phyloP scores from a whole-genome alignment of 2,797 vertebrate species.

The Macroramphosus scolopax region DNA sequence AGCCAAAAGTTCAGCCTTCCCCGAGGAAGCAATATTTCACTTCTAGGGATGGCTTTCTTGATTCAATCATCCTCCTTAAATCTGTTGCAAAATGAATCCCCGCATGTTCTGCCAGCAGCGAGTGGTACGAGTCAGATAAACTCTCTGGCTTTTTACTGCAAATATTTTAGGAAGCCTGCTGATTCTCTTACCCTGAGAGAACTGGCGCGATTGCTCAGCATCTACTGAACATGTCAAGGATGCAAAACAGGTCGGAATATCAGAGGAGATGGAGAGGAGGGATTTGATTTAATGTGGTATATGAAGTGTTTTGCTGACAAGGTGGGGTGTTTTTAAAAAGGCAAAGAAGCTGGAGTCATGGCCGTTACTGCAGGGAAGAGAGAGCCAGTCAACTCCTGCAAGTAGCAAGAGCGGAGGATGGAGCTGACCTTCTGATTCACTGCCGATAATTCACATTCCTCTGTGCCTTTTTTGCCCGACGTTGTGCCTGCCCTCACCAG shows the following conservation, averaged over 20 bases:
- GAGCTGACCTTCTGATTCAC: background rate
- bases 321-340: too few relatives aligned
- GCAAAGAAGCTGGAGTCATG: slow-evolving; percentile 26
- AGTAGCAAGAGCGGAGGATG: background rate
- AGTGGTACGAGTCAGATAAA: slow-evolving; percentile 5
- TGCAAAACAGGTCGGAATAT: background rate
- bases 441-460: background rate
- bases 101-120: slow-evolving; percentile 19
- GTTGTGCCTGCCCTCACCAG: too few relatives aligned
- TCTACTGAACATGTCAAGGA: too few relatives aligned
- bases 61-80: slow-evolving; percentile 33
- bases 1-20: slow-evolving; percentile 25
- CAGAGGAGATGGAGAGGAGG: slow-evolving; percentile 1
- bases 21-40: slow-evolving; percentile 28
- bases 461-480: too few relatives aligned
- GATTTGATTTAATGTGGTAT: slow-evolving; percentile 10
- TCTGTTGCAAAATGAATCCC: slow-evolving; percentile 27
- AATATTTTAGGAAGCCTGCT: too few relatives aligned
- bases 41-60: too few relatives aligned
- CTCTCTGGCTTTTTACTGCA: slow-evolving; percentile 9
- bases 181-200: too few relatives aligned
- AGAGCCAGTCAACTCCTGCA: background rate
- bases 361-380: slow-evolving; percentile 10
- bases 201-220: too few relatives aligned
- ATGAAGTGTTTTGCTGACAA: background rate